A percentile compares a stretch with the other conserved stretches of the same genome.
Evolutionary conservation across 1,140 invertebrate species (phyloP).

Genomic region (Ptiloglossa arizonensis): DNA sequence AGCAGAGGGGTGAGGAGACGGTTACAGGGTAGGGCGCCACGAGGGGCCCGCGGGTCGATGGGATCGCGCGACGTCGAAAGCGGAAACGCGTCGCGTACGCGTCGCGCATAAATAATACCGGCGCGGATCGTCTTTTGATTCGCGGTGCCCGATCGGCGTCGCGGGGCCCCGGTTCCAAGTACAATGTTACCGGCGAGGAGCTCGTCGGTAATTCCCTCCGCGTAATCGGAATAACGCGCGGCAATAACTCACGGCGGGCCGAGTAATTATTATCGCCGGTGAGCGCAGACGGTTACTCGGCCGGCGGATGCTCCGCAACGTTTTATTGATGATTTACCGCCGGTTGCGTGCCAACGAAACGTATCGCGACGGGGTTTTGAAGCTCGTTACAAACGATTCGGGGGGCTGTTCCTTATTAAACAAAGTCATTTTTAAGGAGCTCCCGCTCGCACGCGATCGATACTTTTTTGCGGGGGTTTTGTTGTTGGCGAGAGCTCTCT

Average conservation of each 20-base stretch:
- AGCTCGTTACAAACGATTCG: conserved; percentile 55
- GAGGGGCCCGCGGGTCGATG: conserved; percentile 45
- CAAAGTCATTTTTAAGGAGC: conserved; percentile 55
- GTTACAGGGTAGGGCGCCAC: too few relatives aligned
- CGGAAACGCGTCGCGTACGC: too few relatives aligned
- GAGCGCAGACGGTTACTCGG: conserved; percentile 55
- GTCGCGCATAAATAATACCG: conserved; percentile 45
- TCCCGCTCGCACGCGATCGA: conserved; percentile 22
- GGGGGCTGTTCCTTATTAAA: conserved; percentile 57
- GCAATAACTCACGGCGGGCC: conserved; percentile 55
- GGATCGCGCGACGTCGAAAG: conserved; percentile 48
- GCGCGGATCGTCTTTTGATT: conserved; percentile 39
- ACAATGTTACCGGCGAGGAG: conserved; percentile 40
- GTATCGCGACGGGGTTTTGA: conserved; percentile 54
- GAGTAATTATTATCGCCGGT: conserved; percentile 63
- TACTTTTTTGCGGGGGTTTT: background rate
- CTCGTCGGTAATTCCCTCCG: conserved; percentile 44
- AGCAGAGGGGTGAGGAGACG: too few relatives aligned
- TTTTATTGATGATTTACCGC: conserved; percentile 65
- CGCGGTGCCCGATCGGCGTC: too few relatives aligned
- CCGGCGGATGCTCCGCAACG: conserved; percentile 55
- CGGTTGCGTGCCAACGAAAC: conserved; percentile 60
- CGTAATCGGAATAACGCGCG: conserved; percentile 62
- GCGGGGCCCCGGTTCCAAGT: too few relatives aligned
- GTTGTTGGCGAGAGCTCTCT: background rate